phyloP scores from a whole-genome alignment of 2,113 vertebrate species.

The Cyanocitta stelleri region DNA sequence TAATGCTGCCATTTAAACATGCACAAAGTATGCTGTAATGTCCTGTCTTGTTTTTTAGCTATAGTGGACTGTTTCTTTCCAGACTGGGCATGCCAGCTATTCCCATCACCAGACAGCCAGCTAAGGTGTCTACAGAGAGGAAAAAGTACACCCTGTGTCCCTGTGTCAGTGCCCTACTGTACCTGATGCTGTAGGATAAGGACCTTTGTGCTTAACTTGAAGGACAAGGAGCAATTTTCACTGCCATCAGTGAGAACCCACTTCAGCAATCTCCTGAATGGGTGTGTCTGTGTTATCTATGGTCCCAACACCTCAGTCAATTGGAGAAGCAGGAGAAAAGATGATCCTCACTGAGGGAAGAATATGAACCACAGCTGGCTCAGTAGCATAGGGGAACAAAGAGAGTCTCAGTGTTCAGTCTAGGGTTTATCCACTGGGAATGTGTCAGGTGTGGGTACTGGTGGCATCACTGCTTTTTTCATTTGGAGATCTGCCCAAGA shows the following conservation, averaged over 20 bases:
- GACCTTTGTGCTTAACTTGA: neutral
- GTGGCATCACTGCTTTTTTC: neutral
- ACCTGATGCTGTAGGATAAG: neutral
- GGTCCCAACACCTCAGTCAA: neutral
- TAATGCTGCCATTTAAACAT: neutral
- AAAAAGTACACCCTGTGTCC: neutral
- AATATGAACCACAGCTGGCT: neutral
- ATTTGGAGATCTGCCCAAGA: neutral
- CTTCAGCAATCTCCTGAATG: neutral
- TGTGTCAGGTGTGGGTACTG: neutral
- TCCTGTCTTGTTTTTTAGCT: neutral
- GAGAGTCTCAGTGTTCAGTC: neutral
- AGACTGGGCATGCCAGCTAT: neutral
- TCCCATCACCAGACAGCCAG: neutral
- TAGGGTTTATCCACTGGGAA: neutral
- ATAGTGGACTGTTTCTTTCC: neutral
- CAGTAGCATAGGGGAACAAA: neutral
- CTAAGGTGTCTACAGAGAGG: neutral
- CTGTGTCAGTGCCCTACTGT: neutral
- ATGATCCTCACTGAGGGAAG: neutral
- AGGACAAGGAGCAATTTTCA: neutral
- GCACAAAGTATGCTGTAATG: neutral
- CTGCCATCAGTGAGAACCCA: neutral
- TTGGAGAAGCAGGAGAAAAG: neutral
- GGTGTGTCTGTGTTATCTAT: neutral